Percentiles rank a stretch among this genome's conserved stretches.
These are phyloP conservation scores for Zosterops japonicus DNA, from an alignment of 2,113 vertebrate species.

Conservation along the genomic window DNA sequence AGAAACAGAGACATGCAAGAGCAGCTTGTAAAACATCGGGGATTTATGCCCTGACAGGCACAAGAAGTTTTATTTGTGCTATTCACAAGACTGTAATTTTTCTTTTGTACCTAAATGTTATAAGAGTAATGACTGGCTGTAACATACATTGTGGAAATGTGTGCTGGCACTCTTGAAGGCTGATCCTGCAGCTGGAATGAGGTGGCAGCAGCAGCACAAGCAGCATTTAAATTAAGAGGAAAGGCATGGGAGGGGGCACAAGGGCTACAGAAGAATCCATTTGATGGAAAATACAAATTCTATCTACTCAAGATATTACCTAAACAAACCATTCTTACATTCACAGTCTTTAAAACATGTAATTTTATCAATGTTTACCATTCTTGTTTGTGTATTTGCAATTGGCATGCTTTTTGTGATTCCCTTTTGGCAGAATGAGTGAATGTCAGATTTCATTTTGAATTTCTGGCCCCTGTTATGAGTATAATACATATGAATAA, in stretches of 20 bases:
- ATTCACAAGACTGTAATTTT: neutral
- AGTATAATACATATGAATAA: neutral
- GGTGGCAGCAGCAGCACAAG: neutral
- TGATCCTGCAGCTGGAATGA: neutral
- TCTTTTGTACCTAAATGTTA: neutral
- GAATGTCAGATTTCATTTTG: constrained; percentile 21
- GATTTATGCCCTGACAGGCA: neutral
- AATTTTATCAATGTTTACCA: neutral
- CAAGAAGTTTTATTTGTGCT: neutral
- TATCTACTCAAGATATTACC: neutral
- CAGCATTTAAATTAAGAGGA: neutral
- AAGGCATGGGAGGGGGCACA: neutral
- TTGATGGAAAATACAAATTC: neutral
- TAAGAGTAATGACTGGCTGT: neutral
- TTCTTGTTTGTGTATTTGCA: neutral
- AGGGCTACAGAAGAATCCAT: neutral
- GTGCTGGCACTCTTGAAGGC: neutral
- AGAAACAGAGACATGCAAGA: neutral
- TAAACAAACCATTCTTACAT: neutral
- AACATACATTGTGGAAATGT: neutral
- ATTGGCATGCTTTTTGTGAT: neutral
- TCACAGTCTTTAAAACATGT: neutral
- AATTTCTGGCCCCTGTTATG: neutral
- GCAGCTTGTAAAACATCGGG: neutral
- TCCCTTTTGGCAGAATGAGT: neutral